Evolutionary conservation across 2,888 invertebrate species (phyloP), one percentile per base, ranked within the genome.

Genomic region (Drosophila paucipuncta): DNA sequence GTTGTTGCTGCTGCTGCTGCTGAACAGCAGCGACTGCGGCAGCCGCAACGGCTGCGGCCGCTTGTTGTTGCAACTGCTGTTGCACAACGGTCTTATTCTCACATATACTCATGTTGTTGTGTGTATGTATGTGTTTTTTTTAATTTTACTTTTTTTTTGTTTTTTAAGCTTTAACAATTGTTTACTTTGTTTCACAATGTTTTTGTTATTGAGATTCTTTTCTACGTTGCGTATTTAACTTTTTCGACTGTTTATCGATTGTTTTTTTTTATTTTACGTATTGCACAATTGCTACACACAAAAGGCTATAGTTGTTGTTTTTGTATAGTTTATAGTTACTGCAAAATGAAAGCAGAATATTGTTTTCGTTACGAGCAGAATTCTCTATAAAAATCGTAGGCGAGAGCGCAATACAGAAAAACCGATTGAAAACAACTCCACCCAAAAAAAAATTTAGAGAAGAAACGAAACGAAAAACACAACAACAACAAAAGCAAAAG

Each of bases 31-130:
- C 85, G 61, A 71, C 81, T 66, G 85, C 85, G 37, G 87, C 89
- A 49, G 82, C 85, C 52, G 79, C 88, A 49, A 77, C 89, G 25
- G 89, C 85, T 61, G 88, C 85, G 49, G 87, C 86, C 50, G 86
- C 86, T 76, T 87, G 86, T 85, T 86, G 86, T 81, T 87, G 89
- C 83, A 87, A 77, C 80, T 91, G 92, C 73, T 91, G 87, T 81
- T 85, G 84, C 84, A 91, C 88, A 82, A 90, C 89, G 86, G 89
- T 91, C 84, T 92, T 93, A 87, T 92, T 93, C 83, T 94, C 93
- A 91, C 93, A 93, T 78, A 92, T 90, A 93, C 92, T 93, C 93
- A 93, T 84, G 58, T 62, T 63, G 30, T 39, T 57, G 25, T 52
- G 7, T 63, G 39, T 68, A 9, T 65, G 49, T 58, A 58, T 78